A percentile compares a stretch with the other conserved stretches of the same genome.
Evolutionary conservation across 2,113 vertebrate genomes (phyloP).

Genomic region (Upupa epops): DNA sequence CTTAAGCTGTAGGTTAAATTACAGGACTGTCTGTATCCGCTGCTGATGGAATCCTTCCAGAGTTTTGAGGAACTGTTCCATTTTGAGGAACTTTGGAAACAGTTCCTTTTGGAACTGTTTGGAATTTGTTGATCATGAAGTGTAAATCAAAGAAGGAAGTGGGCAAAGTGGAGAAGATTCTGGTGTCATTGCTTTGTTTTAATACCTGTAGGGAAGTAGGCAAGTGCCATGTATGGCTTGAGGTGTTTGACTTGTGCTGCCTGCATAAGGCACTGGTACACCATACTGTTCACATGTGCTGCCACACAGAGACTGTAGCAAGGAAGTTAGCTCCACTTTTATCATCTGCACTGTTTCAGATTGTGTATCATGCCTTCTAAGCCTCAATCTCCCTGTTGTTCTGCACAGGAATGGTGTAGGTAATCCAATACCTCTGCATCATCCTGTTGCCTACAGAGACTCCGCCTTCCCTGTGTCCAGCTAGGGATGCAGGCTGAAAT

Average conservation of each 20-base stretch:
- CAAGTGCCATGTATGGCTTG: not conserved
- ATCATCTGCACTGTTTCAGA: not conserved
- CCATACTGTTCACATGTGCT: accelerated
- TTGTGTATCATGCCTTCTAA: not conserved
- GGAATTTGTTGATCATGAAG: not conserved
- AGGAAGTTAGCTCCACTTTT: not conserved
- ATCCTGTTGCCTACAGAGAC: not conserved
- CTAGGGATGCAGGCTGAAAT: not conserved
- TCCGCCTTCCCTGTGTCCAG: not conserved
- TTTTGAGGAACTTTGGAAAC: not conserved
- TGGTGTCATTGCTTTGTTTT: not conserved
- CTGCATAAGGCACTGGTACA: not conserved
- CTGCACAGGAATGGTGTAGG: not conserved
- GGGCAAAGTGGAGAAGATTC: not conserved
- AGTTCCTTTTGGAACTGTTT: not conserved
- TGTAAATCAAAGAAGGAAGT: not conserved
- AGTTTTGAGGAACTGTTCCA: not conserved
- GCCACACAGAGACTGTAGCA: not conserved
- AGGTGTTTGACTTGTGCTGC: not conserved
- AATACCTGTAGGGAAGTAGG: not conserved
- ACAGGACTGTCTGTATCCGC: not conserved
- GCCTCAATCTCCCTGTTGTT: accelerated
- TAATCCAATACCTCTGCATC: not conserved
- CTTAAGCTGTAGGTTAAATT: not conserved
- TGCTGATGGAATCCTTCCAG: not conserved